Conservation (phyloP, 2,888 invertebrate genomes). For the Oeneis ivallda region DNA sequence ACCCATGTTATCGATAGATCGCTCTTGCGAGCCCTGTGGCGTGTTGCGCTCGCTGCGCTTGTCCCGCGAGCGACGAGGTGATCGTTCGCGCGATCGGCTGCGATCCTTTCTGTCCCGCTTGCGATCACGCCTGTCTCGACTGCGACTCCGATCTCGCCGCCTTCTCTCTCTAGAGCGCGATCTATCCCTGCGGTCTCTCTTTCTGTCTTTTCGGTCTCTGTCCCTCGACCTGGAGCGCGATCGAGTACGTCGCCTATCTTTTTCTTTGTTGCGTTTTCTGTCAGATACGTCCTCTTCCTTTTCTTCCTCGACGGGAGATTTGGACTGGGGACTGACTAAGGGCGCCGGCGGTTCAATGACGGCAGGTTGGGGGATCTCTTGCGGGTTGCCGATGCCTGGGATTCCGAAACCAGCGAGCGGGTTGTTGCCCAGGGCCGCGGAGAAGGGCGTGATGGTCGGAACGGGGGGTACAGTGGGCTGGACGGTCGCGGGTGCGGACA, state of each 20-base stretch:
- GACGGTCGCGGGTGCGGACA: constrained; percentile 43
- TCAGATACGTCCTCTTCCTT: constrained; percentile 57
- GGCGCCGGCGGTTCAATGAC: constrained; percentile 72
- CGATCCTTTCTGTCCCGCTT: constrained; percentile 78
- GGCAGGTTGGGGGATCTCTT: constrained; percentile 74
- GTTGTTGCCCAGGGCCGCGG: constrained; percentile 58
- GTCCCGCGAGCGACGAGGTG: constrained; percentile 76
- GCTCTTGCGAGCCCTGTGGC: constrained; percentile 57
- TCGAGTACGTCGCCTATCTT: constrained; percentile 57
- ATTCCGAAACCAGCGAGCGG: constrained; percentile 59
- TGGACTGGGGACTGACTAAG: constrained; percentile 57
- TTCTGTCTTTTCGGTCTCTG: constrained; percentile 69
- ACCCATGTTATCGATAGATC: constrained; percentile 42
- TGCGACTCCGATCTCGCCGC: constrained; percentile 82
- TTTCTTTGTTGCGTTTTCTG: constrained; percentile 57
- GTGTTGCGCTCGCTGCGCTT: constrained; percentile 72
- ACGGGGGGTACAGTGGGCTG: constrained; percentile 45
- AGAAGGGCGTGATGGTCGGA: constrained; percentile 56
- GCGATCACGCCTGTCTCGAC: constrained; percentile 77
- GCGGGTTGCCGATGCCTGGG: constrained; percentile 71
- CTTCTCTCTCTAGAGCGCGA: constrained; percentile 83
- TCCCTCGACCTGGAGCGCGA: constrained; percentile 60
- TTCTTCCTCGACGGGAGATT: constrained; percentile 52
- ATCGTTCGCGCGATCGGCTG: constrained; percentile 80
- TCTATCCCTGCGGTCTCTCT: constrained; percentile 75